Base-by-base conservation (phyloP, 2,888 invertebrate species). In the Stegophylla sp. region DNA sequence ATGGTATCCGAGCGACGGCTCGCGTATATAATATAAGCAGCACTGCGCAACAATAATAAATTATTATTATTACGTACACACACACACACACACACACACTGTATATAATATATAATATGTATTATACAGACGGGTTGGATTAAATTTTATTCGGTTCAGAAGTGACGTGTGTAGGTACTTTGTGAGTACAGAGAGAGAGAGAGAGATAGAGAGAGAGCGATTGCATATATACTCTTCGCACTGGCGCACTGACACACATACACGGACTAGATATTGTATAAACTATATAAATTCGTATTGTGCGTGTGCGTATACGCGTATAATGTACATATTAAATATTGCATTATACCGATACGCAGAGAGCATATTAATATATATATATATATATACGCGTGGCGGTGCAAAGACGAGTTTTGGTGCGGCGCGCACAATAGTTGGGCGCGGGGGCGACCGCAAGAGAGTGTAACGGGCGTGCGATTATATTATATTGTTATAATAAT, bases 381-480 rank as follows among this genome's bases (percentile, higher is more conserved):
- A n/a, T n/a, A n/a, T 34, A 34, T 34, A 34, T 34, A 34, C 3
- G 34, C 34, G 34, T 7, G 3, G 7, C 34, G 7, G 34, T 7
- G 7, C 7, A n/a, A 34, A 63, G 12, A 45, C 66, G 45, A 66
- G 20, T 41, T 23, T 64, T 41, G n/a, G 17, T 17, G 3, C 10
- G 56, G 43, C 23, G 20, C 34, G 7, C 7, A 34, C 34, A 34
- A 34, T 20, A n/a, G 48, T 20, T 17, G 66, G 1, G 48, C 15
- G 26, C 43, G 34, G 41, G 61, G 15, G 61, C 69, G 69, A 48
- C 69, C 69, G 77, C 69, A 69, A 69, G 56, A 69, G n/a, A n/a
- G n/a, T n/a, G 69, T 76, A 76, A 76, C 76, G 67, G 67, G 76
- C 76, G 64, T 75, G 75, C 64, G 51, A 64, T 76, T 56, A 53